A percentile compares a stretch with the other conserved stretches of the same genome.
Conservation (phyloP, 2,797 vertebrate species). For the Hydrolagus colliei region DNA sequence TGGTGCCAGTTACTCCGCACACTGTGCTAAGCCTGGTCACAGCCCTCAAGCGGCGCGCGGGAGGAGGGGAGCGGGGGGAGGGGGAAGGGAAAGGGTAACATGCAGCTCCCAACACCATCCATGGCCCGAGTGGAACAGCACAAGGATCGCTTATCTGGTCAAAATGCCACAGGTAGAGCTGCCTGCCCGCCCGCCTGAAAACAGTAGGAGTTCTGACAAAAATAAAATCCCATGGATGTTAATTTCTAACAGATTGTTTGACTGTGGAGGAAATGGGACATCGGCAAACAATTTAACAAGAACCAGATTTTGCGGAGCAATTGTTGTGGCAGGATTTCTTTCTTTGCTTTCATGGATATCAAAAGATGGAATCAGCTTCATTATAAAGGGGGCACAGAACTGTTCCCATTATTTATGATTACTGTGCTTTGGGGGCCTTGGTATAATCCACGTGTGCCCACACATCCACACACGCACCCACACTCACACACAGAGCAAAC, state of each 20-base stretch:
- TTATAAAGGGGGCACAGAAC: not conserved
- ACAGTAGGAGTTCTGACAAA: not conserved
- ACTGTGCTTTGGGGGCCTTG: not conserved
- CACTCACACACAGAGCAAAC: no score
- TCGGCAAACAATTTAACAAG: constrained; percentile 21
- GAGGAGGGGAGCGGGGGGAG: no score
- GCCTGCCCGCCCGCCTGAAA: not conserved
- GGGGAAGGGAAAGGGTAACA: no score
- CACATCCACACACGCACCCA: no score
- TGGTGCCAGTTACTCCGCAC: not conserved
- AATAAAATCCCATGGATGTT: not conserved
- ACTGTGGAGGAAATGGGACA: constrained; percentile 1
- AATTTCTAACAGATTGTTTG: constrained; percentile 25
- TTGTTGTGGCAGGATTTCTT: not conserved
- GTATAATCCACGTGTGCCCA: not conserved
- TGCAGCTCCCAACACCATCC: no score
- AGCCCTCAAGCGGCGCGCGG: no score
- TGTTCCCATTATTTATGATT: constrained; percentile 17
- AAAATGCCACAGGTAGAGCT: not conserved
- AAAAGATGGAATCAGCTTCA: not conserved
- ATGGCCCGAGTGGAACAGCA: no score
- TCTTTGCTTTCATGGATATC: constrained; percentile 19
- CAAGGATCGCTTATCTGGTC: not conserved
- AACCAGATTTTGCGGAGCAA: constrained; percentile 27
- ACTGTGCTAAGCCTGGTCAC: no score